Percentiles rank a stretch among this genome's conserved stretches.
These are phyloP conservation scores for Menidia beryllina DNA, from an alignment of 2,113 vertebrate species.

Conservation along the genomic window DNA sequence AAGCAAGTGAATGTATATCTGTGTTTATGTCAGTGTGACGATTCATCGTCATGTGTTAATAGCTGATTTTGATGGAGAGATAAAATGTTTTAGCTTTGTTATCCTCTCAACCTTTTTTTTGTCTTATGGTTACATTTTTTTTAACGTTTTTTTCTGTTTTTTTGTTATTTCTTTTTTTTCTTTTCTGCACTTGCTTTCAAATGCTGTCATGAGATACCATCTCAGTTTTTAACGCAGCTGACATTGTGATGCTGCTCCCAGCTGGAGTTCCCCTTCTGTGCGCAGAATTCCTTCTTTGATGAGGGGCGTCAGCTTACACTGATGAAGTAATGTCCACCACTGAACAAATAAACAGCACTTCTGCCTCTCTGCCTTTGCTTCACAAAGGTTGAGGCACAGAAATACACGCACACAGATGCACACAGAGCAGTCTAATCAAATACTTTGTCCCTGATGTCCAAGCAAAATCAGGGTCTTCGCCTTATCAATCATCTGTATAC, in stretches of 20 bases:
- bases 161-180: neutral
- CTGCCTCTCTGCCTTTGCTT: too few relatives aligned
- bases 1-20: conserved; percentile 18
- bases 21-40: conserved; percentile 29
- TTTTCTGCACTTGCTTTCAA: conserved; percentile 9
- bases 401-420: neutral
- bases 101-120: conserved; percentile 27
- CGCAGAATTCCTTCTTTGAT: conserved; percentile 64
- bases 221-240: conserved; percentile 37
- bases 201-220: conserved; percentile 37
- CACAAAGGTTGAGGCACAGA: conserved; percentile 32
- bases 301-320: conserved; percentile 67
- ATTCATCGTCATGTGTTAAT: conserved; percentile 24
- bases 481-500: conserved; percentile 69
- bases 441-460: conserved; percentile 32
- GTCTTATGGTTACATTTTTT: conserved; percentile 17
- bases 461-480: conserved; percentile 45
- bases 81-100: conserved; percentile 46
- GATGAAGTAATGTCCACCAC: conserved; percentile 66
- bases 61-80: conserved; percentile 33
- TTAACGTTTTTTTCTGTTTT: conserved; percentile 18
- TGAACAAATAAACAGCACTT: conserved; percentile 70
- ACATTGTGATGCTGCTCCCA: conserved; percentile 40
- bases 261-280: conserved; percentile 69
- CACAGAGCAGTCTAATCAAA: conserved; percentile 21